Evolutionary conservation across 2,888 invertebrate species (phyloP).

Genomic region (Malachius bipustulatus): DNA sequence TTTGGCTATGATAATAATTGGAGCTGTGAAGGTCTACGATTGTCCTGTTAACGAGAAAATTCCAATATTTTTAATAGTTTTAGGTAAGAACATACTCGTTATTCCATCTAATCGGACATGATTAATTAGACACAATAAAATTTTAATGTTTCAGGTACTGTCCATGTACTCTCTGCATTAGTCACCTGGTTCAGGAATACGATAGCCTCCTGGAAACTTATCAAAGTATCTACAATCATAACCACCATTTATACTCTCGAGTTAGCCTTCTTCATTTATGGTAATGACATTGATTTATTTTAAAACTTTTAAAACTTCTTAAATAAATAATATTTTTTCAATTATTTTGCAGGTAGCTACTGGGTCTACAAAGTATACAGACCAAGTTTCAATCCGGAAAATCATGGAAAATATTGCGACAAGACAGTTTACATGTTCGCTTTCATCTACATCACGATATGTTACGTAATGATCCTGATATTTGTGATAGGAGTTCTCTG

Average conservation of each 20-base stretch:
- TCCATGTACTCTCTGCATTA: background rate
- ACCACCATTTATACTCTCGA: slow-evolving; percentile 10
- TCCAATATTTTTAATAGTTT: slow-evolving; percentile 14
- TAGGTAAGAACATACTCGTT: slow-evolving; percentile 12
- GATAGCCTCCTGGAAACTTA: slow-evolving; percentile 6
- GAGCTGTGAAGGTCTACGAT: slow-evolving; percentile 14
- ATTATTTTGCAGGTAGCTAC: slow-evolving; percentile 24
- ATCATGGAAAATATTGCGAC: slow-evolving; percentile 24
- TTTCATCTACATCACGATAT: slow-evolving; percentile 24
- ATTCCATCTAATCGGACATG: too few species aligned
- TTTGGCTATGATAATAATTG: slow-evolving; percentile 16
- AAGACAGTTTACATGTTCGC: slow-evolving; percentile 29
- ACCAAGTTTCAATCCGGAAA: slow-evolving; percentile 23
- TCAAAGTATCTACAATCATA: slow-evolving; percentile 7
- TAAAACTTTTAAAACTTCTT: background rate
- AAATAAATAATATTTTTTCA: background rate
- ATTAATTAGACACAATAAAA: background rate
- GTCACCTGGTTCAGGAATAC: slow-evolving; percentile 9
- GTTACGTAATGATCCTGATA: background rate
- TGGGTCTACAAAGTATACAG: slow-evolving; percentile 29
- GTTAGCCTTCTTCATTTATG: slow-evolving; percentile 9
- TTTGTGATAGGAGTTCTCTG: background rate
- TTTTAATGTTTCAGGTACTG: background rate
- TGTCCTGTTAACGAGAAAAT: slow-evolving; percentile 18
- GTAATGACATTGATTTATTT: slow-evolving; percentile 5